Conservation (phyloP, 2,797 vertebrate species). For the Huso huso region DNA sequence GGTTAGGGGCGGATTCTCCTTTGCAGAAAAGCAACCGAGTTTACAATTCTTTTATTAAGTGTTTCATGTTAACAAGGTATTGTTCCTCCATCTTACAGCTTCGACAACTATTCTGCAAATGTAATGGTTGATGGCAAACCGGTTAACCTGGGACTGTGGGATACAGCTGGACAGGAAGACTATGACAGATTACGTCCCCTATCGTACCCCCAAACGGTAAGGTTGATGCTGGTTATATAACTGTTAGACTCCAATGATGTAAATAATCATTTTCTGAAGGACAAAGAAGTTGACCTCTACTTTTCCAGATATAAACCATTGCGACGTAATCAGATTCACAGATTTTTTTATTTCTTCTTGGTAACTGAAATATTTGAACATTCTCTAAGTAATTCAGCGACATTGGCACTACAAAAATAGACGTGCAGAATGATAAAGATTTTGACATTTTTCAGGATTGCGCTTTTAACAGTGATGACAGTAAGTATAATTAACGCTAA, state of each 20-base stretch:
- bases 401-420: too few relatives aligned
- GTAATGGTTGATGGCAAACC: constrained; percentile 99
- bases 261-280: background rate
- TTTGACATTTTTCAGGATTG: background rate
- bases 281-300: background rate
- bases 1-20: too few relatives aligned
- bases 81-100: constrained; percentile 49
- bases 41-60: too few relatives aligned
- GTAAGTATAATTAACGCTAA: background rate
- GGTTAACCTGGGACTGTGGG: constrained; percentile 94
- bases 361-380: too few relatives aligned
- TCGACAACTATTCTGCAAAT: constrained; percentile 98
- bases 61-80: too few relatives aligned
- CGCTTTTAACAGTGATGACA: background rate
- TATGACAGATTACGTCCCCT: constrained; percentile 94
- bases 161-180: constrained; percentile 96
- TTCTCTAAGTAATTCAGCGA: too few relatives aligned
- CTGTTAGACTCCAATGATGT: background rate
- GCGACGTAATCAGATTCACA: too few relatives aligned
- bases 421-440: background rate
- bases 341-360: too few relatives aligned
- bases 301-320: too few relatives aligned
- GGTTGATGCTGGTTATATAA: constrained; percentile 10
- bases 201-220: constrained; percentile 96
- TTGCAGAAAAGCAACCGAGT: too few relatives aligned